Evolutionary conservation across 2,797 vertebrate species (phyloP), one percentile per base, ranked within the genome.

Genomic region (Gymnodraco acuticeps): DNA sequence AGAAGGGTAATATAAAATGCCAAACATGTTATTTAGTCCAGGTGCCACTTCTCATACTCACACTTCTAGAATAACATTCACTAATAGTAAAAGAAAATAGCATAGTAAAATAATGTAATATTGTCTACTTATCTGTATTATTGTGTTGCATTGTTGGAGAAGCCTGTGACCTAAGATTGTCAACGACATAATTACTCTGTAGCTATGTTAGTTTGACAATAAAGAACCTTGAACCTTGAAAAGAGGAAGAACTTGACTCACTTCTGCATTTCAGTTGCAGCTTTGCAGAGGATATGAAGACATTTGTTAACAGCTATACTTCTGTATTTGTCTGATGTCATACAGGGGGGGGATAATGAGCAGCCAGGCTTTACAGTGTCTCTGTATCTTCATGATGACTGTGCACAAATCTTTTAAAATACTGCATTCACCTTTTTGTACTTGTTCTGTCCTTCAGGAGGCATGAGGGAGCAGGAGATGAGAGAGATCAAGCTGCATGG

Each of bases 381-480:
- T 73, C 71, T 75, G 23, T 14, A 3, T 64, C 38, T 41, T 60
- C 61, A 76, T 55, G 78, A 75, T 55, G 78, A 75, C 54, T 17
- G 31, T 46, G 52, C 67, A 73, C 31, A 69, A 79, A 79, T 68
- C 82, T 27, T 47, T 45, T 23, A 9, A 58, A 59, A 58, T 3
- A 2, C 75, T 61, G 64, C 63, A 20, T 47, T 88, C 63, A 72
- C 82, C 50, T 55, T 63, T 62, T 62, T 78, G n/a, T 43, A 0
- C 55, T 45, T 8, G 45, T 19, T 48, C 33, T 46, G 10, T 31
- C n/a, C 46, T 59, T 20, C 81, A 96, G 95, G 95, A 75, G 95
- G 95, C 75, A 96, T 96, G 95, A 95, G 92, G 80, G 95, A 96
- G 87, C 93, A 94, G 87, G 92, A 95, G 63, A 94, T 95, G 91